Evolutionary conservation across 2,888 invertebrate species (phyloP), one percentile per base, ranked within the genome.

Genomic region (Andricus curvator): DNA sequence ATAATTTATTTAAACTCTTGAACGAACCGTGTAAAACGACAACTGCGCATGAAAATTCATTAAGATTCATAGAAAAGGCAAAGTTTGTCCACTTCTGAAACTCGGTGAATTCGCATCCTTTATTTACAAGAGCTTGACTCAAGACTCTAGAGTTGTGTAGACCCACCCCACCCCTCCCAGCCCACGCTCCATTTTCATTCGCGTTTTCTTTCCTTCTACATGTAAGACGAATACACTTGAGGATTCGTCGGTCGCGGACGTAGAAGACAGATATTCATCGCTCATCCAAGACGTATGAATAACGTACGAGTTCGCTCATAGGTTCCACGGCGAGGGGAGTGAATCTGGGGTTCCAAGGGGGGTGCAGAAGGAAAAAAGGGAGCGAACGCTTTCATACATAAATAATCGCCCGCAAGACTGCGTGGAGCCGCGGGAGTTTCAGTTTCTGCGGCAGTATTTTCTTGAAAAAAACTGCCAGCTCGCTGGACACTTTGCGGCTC

Each of bases 241-340:
- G 51, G 70, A 74, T 74, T 48, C 56, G 77, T 78, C 74, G 51
- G 81, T 80, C 83, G 81, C 79, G 82, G 82, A 85, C 83, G 80
- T 81, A 80, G 79, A 74, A 83, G 87, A 85, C 88, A 85, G 86
- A 88, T 86, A 88, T 87, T 88, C 89, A 88, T 89, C 90, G 86
- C 86, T 88, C 88, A 87, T 86, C 84, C 88, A 78, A 83, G 84
- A 85, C 86, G 86, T 87, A 88, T 88, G 89, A 89, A 89, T 89
- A 89, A 88, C 87, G 88, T 85, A 89, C 84, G 85, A 89, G 86
- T 87, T 88, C 80, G 86, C 84, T 79, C 80, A 84, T 82, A 80
- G 83, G 79, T 82, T 77, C 74, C 78, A 62, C 29, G 70, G 70
- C 29, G 17, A 70, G 76, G 67, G 37, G 70, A 82, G 68, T 78